Conservation (phyloP, 2,888 invertebrate species). For the Argyresthia goedartella region DNA sequence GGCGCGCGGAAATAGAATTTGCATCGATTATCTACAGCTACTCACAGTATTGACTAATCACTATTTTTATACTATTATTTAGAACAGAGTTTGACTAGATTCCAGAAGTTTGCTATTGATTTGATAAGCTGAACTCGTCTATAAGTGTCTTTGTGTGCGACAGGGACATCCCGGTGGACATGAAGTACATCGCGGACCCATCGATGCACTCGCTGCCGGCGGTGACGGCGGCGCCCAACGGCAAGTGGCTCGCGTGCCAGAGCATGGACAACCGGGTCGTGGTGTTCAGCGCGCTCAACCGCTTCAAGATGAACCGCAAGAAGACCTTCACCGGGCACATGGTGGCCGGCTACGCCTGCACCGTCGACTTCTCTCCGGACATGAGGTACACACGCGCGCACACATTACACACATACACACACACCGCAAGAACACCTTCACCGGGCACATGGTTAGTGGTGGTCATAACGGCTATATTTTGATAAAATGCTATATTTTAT, state of each 20-base stretch:
- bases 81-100: too few species aligned
- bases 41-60: too few species aligned
- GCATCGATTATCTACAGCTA: too few species aligned
- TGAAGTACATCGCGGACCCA: slow-evolving; percentile 99
- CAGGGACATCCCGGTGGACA: slow-evolving; percentile 95
- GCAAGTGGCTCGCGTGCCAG: slow-evolving; percentile 99
- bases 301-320: slow-evolving; percentile 94
- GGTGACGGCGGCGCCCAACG: slow-evolving; percentile 94
- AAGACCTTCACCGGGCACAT: slow-evolving; percentile 98
- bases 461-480: too few species aligned
- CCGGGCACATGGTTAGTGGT: slow-evolving; percentile 99
- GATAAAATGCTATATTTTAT: too few species aligned
- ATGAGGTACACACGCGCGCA: slow-evolving; percentile 80
- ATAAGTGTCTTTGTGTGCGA: background rate
- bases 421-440: slow-evolving; percentile 95
- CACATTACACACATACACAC: too few species aligned
- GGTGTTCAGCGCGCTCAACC: slow-evolving; percentile 90
- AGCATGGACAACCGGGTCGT: slow-evolving; percentile 99
- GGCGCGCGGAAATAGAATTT: too few species aligned
- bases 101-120: too few species aligned
- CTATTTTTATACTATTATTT: too few species aligned
- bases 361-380: slow-evolving; percentile 97
- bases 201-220: slow-evolving; percentile 99
- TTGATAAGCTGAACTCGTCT: too few species aligned
- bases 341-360: slow-evolving; percentile 99